These are phyloP conservation scores for Calosoma granatense DNA, from an alignment of 1,140 invertebrate genomes.

Conservation along the genomic window DNA sequence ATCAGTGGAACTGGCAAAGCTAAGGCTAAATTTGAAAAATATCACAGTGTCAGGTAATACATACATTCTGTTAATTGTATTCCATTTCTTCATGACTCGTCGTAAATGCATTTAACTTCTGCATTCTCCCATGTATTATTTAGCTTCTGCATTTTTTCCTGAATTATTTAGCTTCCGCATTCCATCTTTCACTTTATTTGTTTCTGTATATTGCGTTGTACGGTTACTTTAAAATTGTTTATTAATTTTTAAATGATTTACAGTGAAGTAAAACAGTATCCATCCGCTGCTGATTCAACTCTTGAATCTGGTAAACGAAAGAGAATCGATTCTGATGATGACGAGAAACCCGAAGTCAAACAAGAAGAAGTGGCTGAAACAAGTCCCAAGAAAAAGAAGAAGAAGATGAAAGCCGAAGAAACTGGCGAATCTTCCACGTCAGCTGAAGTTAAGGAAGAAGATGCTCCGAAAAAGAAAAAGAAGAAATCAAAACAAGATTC, in stretches of 20 bases:
- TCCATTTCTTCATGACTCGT: no score
- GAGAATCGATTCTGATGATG: conserved; percentile 36
- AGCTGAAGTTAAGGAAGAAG: conserved; percentile 15
- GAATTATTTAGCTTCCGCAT: conserved; percentile 12
- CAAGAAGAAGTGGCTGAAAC: conserved; percentile 24
- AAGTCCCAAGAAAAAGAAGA: conserved; percentile 37
- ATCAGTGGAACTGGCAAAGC: conserved; percentile 82
- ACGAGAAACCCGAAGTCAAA: conserved; percentile 30
- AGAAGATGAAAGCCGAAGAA: conserved; percentile 29
- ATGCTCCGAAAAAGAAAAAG: conserved; percentile 22
- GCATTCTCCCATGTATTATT: no score
- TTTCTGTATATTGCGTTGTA: no score
- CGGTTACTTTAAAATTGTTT: conserved; percentile 31
- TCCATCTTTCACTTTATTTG: conserved; percentile 19
- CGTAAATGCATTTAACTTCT: no score
- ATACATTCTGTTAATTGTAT: no score
- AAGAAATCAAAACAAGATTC: conserved; percentile 19
- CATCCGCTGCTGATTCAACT: conserved; percentile 47
- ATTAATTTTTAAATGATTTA: conserved; percentile 19
- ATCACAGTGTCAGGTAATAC: conserved; percentile 62
- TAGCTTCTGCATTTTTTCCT: no score
- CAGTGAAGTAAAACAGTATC: conserved; percentile 57
- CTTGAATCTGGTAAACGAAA: conserved; percentile 34
- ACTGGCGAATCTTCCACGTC: conserved; percentile 21
- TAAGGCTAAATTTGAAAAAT: conserved; percentile 83